These are phyloP conservation scores for Cossypha dichroa DNA, from an alignment of 2,797 vertebrate genomes.

Conservation along the genomic window DNA sequence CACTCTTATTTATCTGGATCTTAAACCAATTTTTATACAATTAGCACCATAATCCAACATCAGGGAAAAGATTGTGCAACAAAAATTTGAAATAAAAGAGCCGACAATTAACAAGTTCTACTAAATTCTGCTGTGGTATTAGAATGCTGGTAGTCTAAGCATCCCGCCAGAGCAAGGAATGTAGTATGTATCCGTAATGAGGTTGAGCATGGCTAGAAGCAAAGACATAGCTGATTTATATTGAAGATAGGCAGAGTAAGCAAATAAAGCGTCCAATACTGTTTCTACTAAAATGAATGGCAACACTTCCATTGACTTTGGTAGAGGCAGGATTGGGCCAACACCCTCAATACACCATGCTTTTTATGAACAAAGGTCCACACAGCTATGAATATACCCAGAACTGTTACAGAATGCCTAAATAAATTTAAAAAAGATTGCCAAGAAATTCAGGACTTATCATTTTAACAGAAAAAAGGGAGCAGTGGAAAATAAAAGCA, in stretches of 20 bases:
- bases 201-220: constrained; percentile 65
- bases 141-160: constrained; percentile 41
- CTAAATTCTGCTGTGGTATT: constrained; percentile 37
- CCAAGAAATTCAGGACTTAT: not conserved
- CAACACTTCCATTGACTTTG: not conserved
- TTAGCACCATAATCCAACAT: constrained; percentile 18
- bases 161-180: constrained; percentile 12
- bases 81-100: not conserved
- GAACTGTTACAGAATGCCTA: not conserved
- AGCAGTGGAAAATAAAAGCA: not conserved
- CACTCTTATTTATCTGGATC: constrained; percentile 3
- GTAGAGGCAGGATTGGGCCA: not conserved
- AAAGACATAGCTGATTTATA: constrained; percentile 63
- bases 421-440: not conserved
- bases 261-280: constrained; percentile 7
- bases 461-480: not conserved
- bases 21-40: not conserved
- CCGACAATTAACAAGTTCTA: not conserved
- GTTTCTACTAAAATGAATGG: not conserved
- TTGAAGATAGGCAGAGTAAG: constrained; percentile 51
- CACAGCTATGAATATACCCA: not conserved
- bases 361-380: not conserved
- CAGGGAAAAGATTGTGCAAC: not conserved
- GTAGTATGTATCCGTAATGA: constrained; percentile 48
- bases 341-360: not conserved